Evolutionary conservation across 2,797 vertebrate genomes (phyloP).

Genomic region (Leucoraja ocellata): DNA sequence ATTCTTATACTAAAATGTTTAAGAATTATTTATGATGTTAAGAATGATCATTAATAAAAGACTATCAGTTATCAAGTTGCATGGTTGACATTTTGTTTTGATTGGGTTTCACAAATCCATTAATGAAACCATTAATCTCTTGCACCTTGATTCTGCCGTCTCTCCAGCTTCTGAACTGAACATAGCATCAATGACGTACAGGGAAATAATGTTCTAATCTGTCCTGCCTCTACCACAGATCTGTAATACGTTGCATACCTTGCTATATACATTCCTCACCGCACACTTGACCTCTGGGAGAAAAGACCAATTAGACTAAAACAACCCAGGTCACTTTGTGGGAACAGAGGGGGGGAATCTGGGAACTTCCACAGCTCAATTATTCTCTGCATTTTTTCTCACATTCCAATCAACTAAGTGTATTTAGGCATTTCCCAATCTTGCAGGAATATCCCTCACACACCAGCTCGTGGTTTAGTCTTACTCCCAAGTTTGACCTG

Average conservation of each 20-base stretch:
- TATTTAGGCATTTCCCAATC: neutral
- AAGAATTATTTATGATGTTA: neutral
- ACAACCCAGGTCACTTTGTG: too few species aligned
- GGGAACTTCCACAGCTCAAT: neutral
- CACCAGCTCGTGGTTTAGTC: neutral
- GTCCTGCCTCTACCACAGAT: too few species aligned
- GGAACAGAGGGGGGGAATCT: too few species aligned
- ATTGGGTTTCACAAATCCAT: neutral
- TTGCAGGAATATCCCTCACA: neutral
- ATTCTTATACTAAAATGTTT: neutral
- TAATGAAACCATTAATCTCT: neutral
- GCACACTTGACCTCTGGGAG: too few species aligned
- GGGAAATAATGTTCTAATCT: neutral
- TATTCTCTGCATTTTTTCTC: neutral
- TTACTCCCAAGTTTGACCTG: neutral
- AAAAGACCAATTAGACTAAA: too few species aligned
- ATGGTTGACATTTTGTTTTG: neutral
- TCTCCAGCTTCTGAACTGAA: neutral
- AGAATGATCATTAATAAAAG: neutral
- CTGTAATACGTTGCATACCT: too few species aligned
- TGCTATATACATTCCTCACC: too few species aligned
- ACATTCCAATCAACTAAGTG: neutral
- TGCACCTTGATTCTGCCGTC: neutral
- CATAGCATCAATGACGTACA: neutral
- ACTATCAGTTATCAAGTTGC: neutral